These are phyloP conservation scores for Neodiprion virginianus DNA, from an alignment of 1,140 invertebrate genomes.

Conservation along the genomic window DNA sequence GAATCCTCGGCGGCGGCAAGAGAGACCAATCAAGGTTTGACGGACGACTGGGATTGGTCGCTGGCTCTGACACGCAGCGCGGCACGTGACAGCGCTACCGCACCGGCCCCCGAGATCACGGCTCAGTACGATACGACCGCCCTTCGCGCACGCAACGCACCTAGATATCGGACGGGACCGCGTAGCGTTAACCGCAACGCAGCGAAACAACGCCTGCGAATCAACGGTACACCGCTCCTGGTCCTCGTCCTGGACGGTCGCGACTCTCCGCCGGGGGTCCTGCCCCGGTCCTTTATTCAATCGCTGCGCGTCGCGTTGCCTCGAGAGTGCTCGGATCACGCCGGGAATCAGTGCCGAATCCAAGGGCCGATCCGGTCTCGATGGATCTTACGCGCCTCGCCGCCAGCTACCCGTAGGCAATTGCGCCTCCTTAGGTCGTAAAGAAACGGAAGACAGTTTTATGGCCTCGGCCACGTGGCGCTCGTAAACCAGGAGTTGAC, in stretches of 20 bases:
- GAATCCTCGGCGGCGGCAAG: conserved; percentile 52
- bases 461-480: conserved; percentile 56
- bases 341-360: conserved; percentile 8
- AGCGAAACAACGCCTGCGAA: neutral
- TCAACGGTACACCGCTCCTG: neutral
- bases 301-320: neutral
- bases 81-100: conserved; percentile 23
- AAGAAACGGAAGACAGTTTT: conserved; percentile 60
- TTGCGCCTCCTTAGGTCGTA: conserved; percentile 48
- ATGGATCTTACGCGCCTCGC: conserved; percentile 6
- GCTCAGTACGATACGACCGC: conserved; percentile 63
- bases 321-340: neutral
- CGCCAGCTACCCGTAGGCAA: conserved; percentile 47
- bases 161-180: conserved; percentile 31
- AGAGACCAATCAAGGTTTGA: conserved; percentile 69
- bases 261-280: neutral
- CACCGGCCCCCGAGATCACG: conserved; percentile 47
- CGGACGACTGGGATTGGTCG: conserved; percentile 65
- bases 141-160: conserved; percentile 57
- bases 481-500: conserved; percentile 47
- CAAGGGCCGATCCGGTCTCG: neutral
- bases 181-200: neutral
- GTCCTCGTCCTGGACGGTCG: conserved; percentile 4
- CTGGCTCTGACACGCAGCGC: conserved; percentile 47
- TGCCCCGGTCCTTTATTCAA: neutral